Evolutionary conservation across 1,140 invertebrate genomes (phyloP).

Genomic region (Daktulosphaira vitifoliae): DNA sequence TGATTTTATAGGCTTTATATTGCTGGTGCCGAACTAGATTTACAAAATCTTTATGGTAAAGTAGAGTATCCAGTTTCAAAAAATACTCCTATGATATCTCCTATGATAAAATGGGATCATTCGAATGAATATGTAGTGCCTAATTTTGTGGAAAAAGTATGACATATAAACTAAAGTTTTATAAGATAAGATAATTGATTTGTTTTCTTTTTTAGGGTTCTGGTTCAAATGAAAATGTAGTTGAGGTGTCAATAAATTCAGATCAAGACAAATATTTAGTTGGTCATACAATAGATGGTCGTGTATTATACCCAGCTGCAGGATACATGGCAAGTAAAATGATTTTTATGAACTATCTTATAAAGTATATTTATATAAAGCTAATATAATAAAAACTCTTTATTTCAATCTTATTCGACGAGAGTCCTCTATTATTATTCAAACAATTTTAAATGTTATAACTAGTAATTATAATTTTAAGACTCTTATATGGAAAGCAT

Average conservation of each 20-base stretch:
- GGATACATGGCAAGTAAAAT: slow-evolving; percentile 66
- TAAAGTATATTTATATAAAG: neutral
- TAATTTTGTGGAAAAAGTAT: slow-evolving; percentile 8
- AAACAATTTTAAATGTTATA: no score
- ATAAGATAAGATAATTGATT: neutral
- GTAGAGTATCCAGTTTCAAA: slow-evolving; percentile 62
- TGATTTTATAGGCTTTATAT: slow-evolving; percentile 57
- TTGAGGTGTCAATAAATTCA: slow-evolving; percentile 5
- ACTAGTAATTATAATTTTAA: slow-evolving; percentile 43
- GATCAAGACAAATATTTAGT: slow-evolving; percentile 61
- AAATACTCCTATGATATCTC: slow-evolving; percentile 61
- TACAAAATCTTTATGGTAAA: slow-evolving; percentile 52
- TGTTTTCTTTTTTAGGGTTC: neutral
- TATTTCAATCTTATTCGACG: no score
- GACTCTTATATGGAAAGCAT: slow-evolving; percentile 79
- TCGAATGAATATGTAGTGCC: slow-evolving; percentile 4
- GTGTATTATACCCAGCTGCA: slow-evolving; percentile 87
- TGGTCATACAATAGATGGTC: slow-evolving; percentile 86
- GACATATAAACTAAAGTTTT: neutral
- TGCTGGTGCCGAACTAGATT: slow-evolving; percentile 53
- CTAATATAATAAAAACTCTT: no score
- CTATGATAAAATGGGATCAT: slow-evolving; percentile 62
- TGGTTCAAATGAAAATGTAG: slow-evolving; percentile 3
- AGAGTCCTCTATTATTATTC: no score
- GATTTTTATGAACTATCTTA: neutral